These are phyloP conservation scores for Megalonaias nervosa DNA, from an alignment of 1,140 invertebrate species.

Conservation along the genomic window DNA sequence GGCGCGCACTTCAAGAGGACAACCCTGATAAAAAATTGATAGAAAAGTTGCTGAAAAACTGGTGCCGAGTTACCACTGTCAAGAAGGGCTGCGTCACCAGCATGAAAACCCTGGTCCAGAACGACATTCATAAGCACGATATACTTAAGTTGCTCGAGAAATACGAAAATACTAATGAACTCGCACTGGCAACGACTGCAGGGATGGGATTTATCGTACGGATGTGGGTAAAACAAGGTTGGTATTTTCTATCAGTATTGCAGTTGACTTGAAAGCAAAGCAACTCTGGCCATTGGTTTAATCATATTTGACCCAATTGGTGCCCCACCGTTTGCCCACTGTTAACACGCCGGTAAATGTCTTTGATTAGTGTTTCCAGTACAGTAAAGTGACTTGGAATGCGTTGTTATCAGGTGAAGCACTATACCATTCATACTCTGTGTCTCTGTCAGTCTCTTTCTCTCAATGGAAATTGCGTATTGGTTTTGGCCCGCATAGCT, in stretches of 20 bases:
- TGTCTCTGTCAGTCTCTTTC: too few species aligned
- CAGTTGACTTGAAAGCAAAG: too few species aligned
- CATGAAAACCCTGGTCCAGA: slow-evolving; percentile 49
- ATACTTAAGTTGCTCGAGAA: slow-evolving; percentile 53
- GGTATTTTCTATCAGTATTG: neutral
- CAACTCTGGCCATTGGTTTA: too few species aligned
- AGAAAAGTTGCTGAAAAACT: slow-evolving; percentile 57
- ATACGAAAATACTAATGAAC: slow-evolving; percentile 60
- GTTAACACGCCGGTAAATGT: too few species aligned
- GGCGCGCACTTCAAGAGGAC: slow-evolving; percentile 47
- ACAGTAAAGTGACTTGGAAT: too few species aligned
- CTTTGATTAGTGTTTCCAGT: too few species aligned
- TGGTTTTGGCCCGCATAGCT: too few species aligned
- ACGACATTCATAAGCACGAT: slow-evolving; percentile 53
- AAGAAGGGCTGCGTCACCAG: slow-evolving; percentile 56
- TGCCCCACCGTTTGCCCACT: too few species aligned
- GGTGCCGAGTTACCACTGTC: slow-evolving; percentile 64
- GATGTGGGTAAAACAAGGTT: slow-evolving; percentile 59
- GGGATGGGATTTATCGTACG: slow-evolving; percentile 56
- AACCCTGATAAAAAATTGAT: slow-evolving; percentile 53
- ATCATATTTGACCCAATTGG: too few species aligned
- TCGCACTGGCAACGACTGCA: slow-evolving; percentile 57
- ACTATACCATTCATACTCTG: too few species aligned
- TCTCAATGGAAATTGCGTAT: neutral
- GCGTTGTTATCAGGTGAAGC: too few species aligned